Conservation (phyloP, 2,113 vertebrate genomes). For the Pogona vitticeps region DNA sequence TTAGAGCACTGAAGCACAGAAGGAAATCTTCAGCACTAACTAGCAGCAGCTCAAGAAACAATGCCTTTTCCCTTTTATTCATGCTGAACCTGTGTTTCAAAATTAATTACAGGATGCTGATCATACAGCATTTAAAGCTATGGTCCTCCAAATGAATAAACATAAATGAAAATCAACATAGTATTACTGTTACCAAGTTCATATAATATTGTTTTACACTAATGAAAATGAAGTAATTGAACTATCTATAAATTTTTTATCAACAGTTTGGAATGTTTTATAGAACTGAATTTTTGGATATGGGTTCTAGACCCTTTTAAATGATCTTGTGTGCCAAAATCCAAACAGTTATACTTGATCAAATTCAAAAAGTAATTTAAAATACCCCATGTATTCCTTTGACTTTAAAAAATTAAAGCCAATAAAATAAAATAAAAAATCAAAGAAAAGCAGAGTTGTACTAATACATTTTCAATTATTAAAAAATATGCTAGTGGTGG, state of each 20-base stretch:
- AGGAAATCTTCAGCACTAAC: constrained; percentile 45
- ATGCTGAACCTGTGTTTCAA: constrained; percentile 33
- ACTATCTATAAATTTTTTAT: constrained; percentile 34
- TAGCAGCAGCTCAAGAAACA: constrained; percentile 46
- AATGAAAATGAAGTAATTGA: constrained; percentile 45
- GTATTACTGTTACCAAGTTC: constrained; percentile 41
- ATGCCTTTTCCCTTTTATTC: constrained; percentile 38
- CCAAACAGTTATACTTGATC: neutral
- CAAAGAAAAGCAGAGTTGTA: neutral
- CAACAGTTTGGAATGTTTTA: neutral
- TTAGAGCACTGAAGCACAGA: constrained; percentile 47
- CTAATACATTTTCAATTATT: neutral
- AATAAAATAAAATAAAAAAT: neutral
- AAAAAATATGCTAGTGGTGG: neutral
- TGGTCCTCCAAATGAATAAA: constrained; percentile 36
- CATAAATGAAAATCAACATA: constrained; percentile 33
- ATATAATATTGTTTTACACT: constrained; percentile 40
- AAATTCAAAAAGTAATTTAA: neutral
- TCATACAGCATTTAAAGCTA: constrained; percentile 47
- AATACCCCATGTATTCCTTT: too few species aligned
- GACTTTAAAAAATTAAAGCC: too few species aligned
- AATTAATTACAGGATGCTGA: constrained; percentile 47
- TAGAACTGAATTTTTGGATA: neutral
- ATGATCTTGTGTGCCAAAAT: neutral
- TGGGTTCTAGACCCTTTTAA: neutral